These are phyloP conservation scores for Hypanus sabinus DNA, from an alignment of 2,113 vertebrate genomes.

Conservation along the genomic window DNA sequence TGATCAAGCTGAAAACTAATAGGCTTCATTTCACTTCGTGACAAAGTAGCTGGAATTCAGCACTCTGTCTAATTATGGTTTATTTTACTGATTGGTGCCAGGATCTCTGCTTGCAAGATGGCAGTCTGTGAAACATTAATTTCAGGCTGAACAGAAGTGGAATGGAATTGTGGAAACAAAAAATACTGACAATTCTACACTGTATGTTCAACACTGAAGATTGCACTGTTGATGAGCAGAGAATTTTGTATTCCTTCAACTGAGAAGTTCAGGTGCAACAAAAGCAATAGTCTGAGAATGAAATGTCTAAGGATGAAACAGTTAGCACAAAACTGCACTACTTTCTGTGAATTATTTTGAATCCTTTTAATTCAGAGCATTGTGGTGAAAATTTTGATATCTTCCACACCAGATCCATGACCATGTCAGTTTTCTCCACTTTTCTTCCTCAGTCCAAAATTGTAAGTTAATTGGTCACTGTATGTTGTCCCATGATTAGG, in stretches of 20 bases:
- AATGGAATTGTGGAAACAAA: background rate
- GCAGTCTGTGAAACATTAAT: conserved; percentile 21
- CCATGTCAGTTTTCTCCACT: no score
- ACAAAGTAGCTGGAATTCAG: conserved; percentile 20
- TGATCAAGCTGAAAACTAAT: conserved; percentile 25
- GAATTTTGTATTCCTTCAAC: no score
- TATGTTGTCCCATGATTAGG: no score
- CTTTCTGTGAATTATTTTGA: background rate
- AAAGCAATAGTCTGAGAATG: no score
- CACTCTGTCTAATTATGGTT: conserved; percentile 15
- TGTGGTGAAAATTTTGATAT: background rate
- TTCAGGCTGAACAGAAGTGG: conserved; percentile 13
- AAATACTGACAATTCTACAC: background rate
- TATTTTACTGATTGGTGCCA: conserved; percentile 28
- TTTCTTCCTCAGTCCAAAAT: no score
- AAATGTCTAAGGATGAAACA: background rate
- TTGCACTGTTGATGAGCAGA: background rate
- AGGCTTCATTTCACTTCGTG: conserved; percentile 25
- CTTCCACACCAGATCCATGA: background rate
- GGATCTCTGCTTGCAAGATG: conserved; percentile 28
- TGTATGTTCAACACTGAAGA: background rate
- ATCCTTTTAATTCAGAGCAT: background rate
- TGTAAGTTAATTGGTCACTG: no score
- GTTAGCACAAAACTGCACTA: background rate
- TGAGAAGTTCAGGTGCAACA: background rate